phyloP scores from a whole-genome alignment of 2,888 invertebrate species.

The Acronicta psi region DNA sequence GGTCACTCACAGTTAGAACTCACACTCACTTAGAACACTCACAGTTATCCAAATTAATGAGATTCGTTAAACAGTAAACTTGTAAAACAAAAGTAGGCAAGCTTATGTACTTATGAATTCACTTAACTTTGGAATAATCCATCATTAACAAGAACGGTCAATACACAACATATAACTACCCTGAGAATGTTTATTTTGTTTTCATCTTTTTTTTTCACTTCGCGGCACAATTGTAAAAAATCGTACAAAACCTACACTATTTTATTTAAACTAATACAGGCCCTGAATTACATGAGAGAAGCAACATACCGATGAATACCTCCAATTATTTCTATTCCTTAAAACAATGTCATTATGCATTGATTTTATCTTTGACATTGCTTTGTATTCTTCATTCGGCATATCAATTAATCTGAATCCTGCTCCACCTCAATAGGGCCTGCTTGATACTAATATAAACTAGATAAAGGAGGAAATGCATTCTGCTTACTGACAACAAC shows the following conservation, averaged over 20 bases:
- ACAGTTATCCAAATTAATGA: no score
- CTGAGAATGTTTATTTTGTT: conserved; percentile 1
- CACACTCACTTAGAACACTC: background rate
- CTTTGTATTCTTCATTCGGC: conserved; percentile 1
- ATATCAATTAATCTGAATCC: conserved; percentile 31
- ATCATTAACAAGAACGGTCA: conserved; percentile 21
- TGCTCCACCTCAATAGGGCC: conserved; percentile 45
- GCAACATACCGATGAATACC: conserved; percentile 7
- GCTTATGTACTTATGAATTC: background rate
- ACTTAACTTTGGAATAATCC: conserved; percentile 6
- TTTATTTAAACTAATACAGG: conserved; percentile 12
- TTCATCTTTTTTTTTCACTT: conserved; percentile 8
- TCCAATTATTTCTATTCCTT: conserved; percentile 4
- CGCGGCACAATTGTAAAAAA: conserved; percentile 40
- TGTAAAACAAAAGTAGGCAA: conserved; percentile 20
- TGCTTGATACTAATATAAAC: conserved; percentile 78
- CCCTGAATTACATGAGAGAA: conserved; percentile 8
- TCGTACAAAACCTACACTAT: conserved; percentile 32
- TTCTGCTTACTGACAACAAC: conserved; percentile 99
- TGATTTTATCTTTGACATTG: conserved; percentile 21
- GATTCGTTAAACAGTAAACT: background rate
- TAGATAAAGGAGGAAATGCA: conserved; percentile 95
- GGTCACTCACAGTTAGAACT: background rate
- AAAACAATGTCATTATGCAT: conserved; percentile 19
- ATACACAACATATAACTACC: no score